A percentile compares a stretch with the other conserved stretches of the same genome.
Evolutionary conservation across 1,140 invertebrate genomes (phyloP).

Genomic region (Druon quercuslanigerum): DNA sequence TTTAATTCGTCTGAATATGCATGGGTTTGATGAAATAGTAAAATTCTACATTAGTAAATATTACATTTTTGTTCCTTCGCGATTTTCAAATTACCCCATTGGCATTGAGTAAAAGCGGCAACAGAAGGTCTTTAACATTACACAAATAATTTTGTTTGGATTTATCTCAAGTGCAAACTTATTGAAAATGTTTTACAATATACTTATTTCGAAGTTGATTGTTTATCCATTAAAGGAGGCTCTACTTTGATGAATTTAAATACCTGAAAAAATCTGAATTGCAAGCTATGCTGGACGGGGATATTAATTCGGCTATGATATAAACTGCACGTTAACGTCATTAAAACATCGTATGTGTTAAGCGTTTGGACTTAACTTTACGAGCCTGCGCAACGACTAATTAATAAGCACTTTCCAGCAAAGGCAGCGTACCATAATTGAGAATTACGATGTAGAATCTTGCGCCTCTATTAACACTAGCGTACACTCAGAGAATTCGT

Average conservation of each 20-base stretch:
- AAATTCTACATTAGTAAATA: no score
- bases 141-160: no score
- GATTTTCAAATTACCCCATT: no score
- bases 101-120: no score
- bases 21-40: no score
- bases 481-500: background rate
- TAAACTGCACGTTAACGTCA: constrained; percentile 26
- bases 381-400: constrained; percentile 27
- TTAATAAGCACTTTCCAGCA: constrained; percentile 28
- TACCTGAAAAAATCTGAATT: constrained; percentile 1
- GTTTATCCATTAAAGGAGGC: background rate
- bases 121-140: no score
- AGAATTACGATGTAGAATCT: constrained; percentile 20
- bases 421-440: constrained; percentile 6
- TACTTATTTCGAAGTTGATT: no score
- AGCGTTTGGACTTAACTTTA: constrained; percentile 28
- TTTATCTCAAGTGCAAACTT: no score
- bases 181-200: no score
- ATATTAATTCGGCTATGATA: constrained; percentile 21
- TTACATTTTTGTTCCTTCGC: no score
- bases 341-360: constrained; percentile 22
- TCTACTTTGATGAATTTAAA: constrained; percentile 21
- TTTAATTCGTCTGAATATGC: no score
- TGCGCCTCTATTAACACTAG: background rate
- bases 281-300: background rate